Percentiles rank a stretch among this genome's conserved stretches.
phyloP scores from a whole-genome alignment of 2,888 invertebrate species.

The Amblyjoppa proteus region DNA sequence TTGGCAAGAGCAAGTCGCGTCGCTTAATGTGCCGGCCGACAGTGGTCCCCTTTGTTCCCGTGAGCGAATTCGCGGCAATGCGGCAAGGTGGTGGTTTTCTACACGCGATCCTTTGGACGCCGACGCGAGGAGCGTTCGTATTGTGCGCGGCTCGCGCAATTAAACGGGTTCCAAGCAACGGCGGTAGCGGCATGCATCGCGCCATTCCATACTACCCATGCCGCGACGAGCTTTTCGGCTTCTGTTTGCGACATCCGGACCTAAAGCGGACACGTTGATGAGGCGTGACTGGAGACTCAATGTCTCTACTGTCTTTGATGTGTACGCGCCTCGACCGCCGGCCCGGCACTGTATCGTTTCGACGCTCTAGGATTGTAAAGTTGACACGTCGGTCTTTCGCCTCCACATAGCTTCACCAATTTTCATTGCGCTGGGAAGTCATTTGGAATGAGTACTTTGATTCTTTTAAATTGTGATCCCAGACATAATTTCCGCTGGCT shows the following conservation, averaged over 20 bases:
- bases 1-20: conserved; percentile 33
- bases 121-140: conserved; percentile 37
- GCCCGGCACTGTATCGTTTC: conserved; percentile 4
- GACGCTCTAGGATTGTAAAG: conserved; percentile 4
- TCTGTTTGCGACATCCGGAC: conserved; percentile 63
- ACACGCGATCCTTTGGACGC: conserved; percentile 51
- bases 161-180: conserved; percentile 48
- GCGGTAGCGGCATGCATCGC: conserved; percentile 50
- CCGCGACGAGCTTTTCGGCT: conserved; percentile 51
- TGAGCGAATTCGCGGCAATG: conserved; percentile 35
- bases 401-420: conserved; percentile 23
- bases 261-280: conserved; percentile 68
- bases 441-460: conserved; percentile 1
- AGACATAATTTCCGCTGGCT: conserved; percentile 5
- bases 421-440: conserved; percentile 6
- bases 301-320: conserved; percentile 63
- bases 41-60: conserved; percentile 69
- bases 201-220: conserved; percentile 55
- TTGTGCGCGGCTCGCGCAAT: conserved; percentile 46
- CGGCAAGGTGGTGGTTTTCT: conserved; percentile 30
- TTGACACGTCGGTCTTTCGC: conserved; percentile 13
- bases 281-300: conserved; percentile 68
- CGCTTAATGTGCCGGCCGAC: conserved; percentile 45
- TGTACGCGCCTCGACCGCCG: conserved; percentile 27
- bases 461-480: conserved; percentile 18